These are phyloP conservation scores for Hycleus phaleratus DNA, from an alignment of 1,140 invertebrate species.

Conservation along the genomic window DNA sequence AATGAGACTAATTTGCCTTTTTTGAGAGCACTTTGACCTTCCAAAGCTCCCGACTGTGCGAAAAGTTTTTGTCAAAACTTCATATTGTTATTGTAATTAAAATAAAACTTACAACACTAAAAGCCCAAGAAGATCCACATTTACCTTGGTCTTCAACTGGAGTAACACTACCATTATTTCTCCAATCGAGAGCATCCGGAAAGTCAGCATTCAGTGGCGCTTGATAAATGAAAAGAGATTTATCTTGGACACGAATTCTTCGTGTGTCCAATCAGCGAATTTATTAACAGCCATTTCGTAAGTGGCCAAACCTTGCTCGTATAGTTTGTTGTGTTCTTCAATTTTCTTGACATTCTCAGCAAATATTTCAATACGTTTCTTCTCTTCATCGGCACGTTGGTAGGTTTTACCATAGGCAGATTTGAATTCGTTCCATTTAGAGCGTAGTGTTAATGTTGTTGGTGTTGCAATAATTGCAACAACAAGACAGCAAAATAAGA, in stretches of 20 bases:
- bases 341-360: not conserved
- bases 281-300: not conserved
- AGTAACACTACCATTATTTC: not conserved
- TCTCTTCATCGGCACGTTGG: not conserved
- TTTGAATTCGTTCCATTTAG: slow-evolving; percentile 3
- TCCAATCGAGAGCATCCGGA: not conserved
- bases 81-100: too few species aligned
- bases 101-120: slow-evolving; percentile 1
- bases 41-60: too few species aligned
- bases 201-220: not conserved
- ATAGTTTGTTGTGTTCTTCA: slow-evolving; percentile 5
- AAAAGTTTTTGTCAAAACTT: too few species aligned
- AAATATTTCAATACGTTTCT: not conserved
- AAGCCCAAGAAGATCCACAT: slow-evolving; percentile 8
- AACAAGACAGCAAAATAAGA: too few species aligned
- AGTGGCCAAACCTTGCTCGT: not conserved
- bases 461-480: not conserved
- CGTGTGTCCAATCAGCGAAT: slow-evolving; percentile 1
- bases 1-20: too few species aligned
- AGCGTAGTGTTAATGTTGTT: not conserved
- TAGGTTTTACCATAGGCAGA: not conserved
- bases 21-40: too few species aligned
- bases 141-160: slow-evolving; percentile 1
- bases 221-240: too few species aligned
- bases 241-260: not conserved